Evolutionary conservation across 2,113 vertebrate species (phyloP).

Genomic region (Crotophaga sulcirostris): DNA sequence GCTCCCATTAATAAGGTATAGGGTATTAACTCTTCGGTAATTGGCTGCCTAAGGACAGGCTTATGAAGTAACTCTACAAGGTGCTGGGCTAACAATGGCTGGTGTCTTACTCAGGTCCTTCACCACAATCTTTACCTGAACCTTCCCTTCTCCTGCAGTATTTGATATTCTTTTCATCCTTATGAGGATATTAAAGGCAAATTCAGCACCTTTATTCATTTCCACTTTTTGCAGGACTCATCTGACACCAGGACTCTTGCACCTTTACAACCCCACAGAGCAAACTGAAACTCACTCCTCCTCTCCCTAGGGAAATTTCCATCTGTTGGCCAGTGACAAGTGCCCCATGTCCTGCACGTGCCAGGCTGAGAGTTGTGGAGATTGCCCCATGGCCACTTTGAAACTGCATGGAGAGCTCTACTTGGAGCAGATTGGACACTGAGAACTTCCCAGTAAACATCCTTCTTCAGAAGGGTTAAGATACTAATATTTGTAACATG

Average conservation of each 20-base stretch:
- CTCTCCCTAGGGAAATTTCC: background rate
- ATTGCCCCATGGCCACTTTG: background rate
- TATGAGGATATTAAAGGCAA: background rate
- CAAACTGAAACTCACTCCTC: background rate
- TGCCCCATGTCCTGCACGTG: background rate
- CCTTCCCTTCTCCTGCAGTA: background rate
- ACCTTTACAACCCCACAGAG: accelerated
- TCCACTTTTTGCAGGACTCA: background rate
- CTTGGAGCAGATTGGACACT: background rate
- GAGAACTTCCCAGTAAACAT: background rate
- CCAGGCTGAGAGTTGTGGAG: background rate
- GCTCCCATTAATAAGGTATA: background rate
- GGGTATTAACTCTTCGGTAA: background rate
- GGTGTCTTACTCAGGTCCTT: background rate
- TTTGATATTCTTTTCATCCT: background rate
- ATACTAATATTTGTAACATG: background rate
- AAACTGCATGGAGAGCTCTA: background rate
- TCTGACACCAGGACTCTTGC: background rate
- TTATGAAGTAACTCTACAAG: background rate
- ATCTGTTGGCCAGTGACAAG: background rate
- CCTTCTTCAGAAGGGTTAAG: background rate
- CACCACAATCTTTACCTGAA: background rate
- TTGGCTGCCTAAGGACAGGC: background rate
- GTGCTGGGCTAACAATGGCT: background rate
- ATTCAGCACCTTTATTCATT: background rate